These are phyloP conservation scores for Sylvilagus floridanus DNA, from an alignment of 2,797 vertebrate genomes.

Conservation along the genomic window DNA sequence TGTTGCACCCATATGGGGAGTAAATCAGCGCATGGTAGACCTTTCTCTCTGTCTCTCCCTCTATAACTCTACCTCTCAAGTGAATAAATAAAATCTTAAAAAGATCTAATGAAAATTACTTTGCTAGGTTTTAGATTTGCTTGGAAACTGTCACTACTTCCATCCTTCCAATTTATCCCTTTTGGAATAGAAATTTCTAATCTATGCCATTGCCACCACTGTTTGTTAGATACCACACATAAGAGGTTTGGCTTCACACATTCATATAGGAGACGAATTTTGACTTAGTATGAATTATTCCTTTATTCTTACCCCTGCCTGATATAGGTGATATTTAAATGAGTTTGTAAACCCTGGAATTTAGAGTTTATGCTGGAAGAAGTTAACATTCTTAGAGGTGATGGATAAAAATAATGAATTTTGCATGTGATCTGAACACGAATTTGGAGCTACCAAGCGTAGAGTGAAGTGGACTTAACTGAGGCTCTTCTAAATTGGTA, in stretches of 20 bases:
- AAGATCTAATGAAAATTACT: not conserved
- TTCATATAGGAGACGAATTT: not conserved
- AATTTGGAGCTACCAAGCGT: not conserved
- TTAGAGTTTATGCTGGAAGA: not conserved
- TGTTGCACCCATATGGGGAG: too few species aligned
- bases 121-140: not conserved
- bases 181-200: not conserved
- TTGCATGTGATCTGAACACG: not conserved
- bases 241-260: not conserved
- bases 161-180: not conserved
- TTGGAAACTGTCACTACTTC: not conserved
- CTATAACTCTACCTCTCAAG: too few species aligned
- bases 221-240: not conserved
- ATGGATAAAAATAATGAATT: not conserved
- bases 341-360: not conserved
- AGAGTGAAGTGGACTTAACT: not conserved
- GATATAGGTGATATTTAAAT: slow-evolving; percentile 30
- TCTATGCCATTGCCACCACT: not conserved
- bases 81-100: too few species aligned
- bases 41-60: too few species aligned
- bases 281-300: not conserved
- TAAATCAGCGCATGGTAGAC: too few species aligned
- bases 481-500: not conserved
- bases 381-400: not conserved
- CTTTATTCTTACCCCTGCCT: not conserved